Base-by-base conservation (phyloP, 1,140 invertebrate species). In the Sycophila sp. region DNA sequence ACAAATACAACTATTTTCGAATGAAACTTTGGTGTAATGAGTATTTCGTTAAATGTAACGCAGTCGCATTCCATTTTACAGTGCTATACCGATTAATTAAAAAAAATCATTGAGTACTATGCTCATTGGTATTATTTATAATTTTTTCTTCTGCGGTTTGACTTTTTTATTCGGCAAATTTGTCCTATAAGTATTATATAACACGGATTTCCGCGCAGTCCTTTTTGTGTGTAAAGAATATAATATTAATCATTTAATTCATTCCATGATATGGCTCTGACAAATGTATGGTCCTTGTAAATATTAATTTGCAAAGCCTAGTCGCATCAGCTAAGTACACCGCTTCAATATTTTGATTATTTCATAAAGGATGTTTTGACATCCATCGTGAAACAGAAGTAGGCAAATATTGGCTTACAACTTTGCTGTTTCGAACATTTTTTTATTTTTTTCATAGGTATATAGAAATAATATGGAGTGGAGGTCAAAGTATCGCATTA, bases 121-220 rank as follows among this genome's bases (percentile, higher is more conserved):
- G n/a, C n/a, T n/a, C n/a, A n/a, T n/a, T 56, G 22, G 4, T 15
- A 49, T 53, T 69, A 42, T 30, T 62, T 42, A 62, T 24, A 69
- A 69, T 55, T 63, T 63, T 10, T 56, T 62, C 45, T 53, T 34
- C 8, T 13, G 53, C 30, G 0, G 17, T 47, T 47, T 49, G 40
- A 34, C 26, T n/a, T n/a, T n/a, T n/a, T n/a, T n/a, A 60, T 40
- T 53, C 42, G 34, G 45, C 30, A 69, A 69, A 69, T 62, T 63
- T 22, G 26, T 69, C 24, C 58, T 62, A n/a, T n/a, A 62, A 60
- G 4, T 36, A 34, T 69, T 55, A 32, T 30, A 30, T 69, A 69
- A 40, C 58, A 69, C 67, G 62, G 67, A 62, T 62, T 62, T 62
- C 62, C n/a, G 58, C 49, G 67, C 58, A 62, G 67, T 55, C 56